A percentile compares a stretch with the other conserved stretches of the same genome.
phyloP scores from a whole-genome alignment of 2,797 vertebrate species.

The Menidia menidia region DNA sequence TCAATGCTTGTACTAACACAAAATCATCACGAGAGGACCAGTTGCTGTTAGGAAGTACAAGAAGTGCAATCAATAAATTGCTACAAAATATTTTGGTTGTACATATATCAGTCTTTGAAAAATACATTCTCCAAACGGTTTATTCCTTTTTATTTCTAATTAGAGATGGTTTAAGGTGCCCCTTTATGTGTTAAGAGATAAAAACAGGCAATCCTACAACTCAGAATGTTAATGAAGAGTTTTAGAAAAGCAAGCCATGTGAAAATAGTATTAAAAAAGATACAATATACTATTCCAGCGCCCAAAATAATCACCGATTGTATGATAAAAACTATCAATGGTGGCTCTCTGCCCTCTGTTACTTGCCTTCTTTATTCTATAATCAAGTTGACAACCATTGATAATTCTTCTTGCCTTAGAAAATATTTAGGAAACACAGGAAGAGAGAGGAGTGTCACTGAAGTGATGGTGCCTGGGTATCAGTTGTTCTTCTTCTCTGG shows the following conservation, averaged over 20 bases:
- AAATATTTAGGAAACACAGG: constrained; percentile 47
- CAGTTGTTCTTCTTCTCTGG: constrained; percentile 89
- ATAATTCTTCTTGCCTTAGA: constrained; percentile 25
- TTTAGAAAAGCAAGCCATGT: constrained; percentile 22
- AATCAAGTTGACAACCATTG: constrained; percentile 14
- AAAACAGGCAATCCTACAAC: constrained; percentile 21
- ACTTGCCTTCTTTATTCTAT: constrained; percentile 28
- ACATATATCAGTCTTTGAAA: constrained; percentile 58
- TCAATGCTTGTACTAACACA: constrained; percentile 33
- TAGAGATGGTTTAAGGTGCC: neutral
- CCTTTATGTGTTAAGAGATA: constrained; percentile 9
- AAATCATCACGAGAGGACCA: constrained; percentile 44
- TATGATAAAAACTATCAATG: constrained; percentile 23
- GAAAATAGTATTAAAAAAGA: constrained; percentile 30
- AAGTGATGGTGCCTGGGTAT: constrained; percentile 32
- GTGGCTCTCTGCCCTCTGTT: constrained; percentile 34
- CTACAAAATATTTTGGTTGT: constrained; percentile 64
- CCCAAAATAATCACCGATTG: constrained; percentile 31
- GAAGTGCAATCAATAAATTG: constrained; percentile 48
- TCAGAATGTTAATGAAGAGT: constrained; percentile 33
- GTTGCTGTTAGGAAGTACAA: constrained; percentile 47
- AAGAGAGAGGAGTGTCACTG: constrained; percentile 37
- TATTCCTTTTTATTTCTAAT: constrained; percentile 20
- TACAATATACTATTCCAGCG: constrained; percentile 16
- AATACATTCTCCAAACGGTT: constrained; percentile 51